Conservation (phyloP, 2,888 invertebrate species). For the Linyphia triangularis region DNA sequence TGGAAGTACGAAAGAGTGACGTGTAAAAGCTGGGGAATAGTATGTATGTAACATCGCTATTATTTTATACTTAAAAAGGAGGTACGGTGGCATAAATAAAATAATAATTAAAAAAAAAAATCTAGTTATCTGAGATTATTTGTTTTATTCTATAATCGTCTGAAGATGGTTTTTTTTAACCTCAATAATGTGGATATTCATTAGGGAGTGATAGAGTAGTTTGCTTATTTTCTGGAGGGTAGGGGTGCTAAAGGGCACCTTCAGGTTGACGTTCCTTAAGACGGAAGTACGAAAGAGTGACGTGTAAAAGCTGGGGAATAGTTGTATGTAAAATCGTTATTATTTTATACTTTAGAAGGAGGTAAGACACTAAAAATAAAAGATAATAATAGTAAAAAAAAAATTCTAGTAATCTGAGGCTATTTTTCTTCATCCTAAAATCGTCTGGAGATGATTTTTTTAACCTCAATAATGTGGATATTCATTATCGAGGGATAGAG, state of each 20-base stretch:
- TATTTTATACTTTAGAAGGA: too few relatives aligned
- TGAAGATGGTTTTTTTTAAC: not conserved
- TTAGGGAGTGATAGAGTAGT: not conserved
- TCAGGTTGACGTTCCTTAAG: too few relatives aligned
- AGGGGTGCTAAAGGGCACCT: not conserved
- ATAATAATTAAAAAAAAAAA: slow-evolving; percentile 5
- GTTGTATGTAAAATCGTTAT: too few relatives aligned
- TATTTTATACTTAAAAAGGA: too few relatives aligned
- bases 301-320: too few relatives aligned
- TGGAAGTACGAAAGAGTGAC: too few relatives aligned
- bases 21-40: too few relatives aligned
- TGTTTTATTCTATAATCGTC: not conserved
- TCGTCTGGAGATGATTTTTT: slow-evolving; percentile 9
- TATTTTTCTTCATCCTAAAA: not conserved
- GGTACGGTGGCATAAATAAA: slow-evolving; percentile 4
- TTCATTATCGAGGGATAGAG: not conserved
- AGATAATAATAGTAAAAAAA: slow-evolving; percentile 9
- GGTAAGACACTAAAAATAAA: slow-evolving; percentile 4
- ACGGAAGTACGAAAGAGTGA: too few relatives aligned
- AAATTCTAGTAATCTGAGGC: not conserved
- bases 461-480: slow-evolving; percentile 5
- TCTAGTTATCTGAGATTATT: not conserved
- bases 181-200: slow-evolving; percentile 14
- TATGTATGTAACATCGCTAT: too few relatives aligned
- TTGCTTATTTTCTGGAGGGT: too few relatives aligned